phyloP scores from a whole-genome alignment of 2,797 vertebrate species.

The Harpagifer antarcticus region DNA sequence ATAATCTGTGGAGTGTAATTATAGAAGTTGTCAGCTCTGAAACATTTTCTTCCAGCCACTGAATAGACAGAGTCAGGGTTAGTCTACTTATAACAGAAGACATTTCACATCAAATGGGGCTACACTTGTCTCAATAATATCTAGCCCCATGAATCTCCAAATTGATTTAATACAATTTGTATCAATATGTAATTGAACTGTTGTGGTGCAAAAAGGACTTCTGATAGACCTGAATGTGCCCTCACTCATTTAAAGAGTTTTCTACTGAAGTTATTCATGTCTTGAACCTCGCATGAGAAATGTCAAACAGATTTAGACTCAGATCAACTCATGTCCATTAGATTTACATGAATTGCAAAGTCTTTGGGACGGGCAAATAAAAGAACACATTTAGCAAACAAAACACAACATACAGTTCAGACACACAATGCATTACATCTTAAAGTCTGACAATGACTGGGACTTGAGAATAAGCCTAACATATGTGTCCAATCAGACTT shows the following conservation, averaged over 20 bases:
- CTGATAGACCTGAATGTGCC: neutral
- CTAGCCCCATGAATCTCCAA: neutral
- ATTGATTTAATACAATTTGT: neutral
- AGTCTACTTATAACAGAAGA: neutral
- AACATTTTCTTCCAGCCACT: neutral
- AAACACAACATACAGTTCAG: too few relatives aligned
- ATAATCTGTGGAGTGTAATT: neutral
- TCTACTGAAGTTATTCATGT: constrained; percentile 7
- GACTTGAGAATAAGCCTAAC: neutral
- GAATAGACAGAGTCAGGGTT: neutral
- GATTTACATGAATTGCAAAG: too few relatives aligned
- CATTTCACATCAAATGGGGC: neutral
- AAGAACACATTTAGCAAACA: too few relatives aligned
- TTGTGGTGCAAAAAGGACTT: neutral
- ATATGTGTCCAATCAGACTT: neutral
- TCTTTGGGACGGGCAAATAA: too few relatives aligned
- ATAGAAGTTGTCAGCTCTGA: neutral
- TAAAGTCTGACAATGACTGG: neutral
- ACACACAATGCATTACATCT: too few relatives aligned
- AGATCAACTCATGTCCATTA: too few relatives aligned
- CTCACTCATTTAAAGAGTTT: neutral
- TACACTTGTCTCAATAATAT: too few relatives aligned
- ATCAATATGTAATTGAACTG: neutral
- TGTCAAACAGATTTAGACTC: too few relatives aligned
- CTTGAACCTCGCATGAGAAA: neutral